phyloP scores from a whole-genome alignment of 2,113 vertebrate genomes.

The Gymnarchus niloticus region DNA sequence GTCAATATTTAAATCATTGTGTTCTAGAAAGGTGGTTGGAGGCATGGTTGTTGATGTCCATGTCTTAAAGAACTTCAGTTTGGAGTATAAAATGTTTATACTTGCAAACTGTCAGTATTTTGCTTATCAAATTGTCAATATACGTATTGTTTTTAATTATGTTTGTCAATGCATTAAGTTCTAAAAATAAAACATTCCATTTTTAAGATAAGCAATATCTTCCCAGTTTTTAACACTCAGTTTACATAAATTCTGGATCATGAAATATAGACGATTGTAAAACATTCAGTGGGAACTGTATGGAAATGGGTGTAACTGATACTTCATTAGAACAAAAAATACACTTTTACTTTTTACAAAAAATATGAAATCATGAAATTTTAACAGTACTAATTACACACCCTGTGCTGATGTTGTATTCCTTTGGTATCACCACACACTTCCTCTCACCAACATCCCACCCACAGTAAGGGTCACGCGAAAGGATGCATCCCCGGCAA shows the following conservation, averaged over 20 bases:
- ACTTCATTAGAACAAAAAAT: neutral
- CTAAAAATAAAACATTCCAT: too few species aligned
- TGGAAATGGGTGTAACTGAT: neutral
- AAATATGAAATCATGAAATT: neutral
- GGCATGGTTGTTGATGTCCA: neutral
- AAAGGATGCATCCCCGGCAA: conserved; percentile 69
- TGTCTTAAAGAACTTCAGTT: neutral
- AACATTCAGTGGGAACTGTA: neutral
- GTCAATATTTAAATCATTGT: neutral
- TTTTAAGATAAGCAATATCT: too few species aligned
- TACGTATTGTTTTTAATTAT: too few species aligned
- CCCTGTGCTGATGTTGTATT: conserved; percentile 59
- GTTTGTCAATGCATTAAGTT: too few species aligned
- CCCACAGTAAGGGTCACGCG: conserved; percentile 70
- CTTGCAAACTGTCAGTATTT: neutral
- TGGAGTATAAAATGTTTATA: neutral
- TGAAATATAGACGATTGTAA: too few species aligned
- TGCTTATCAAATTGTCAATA: neutral
- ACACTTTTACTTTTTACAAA: neutral
- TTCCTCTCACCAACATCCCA: conserved; percentile 60
- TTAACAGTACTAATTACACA: conserved; percentile 35
- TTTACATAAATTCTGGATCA: too few species aligned
- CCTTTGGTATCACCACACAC: conserved; percentile 58
- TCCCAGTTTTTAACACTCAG: too few species aligned
- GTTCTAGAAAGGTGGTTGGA: neutral